Evolutionary conservation across 2,888 invertebrate genomes (phyloP).

Genomic region (Agrotis exclamationis): DNA sequence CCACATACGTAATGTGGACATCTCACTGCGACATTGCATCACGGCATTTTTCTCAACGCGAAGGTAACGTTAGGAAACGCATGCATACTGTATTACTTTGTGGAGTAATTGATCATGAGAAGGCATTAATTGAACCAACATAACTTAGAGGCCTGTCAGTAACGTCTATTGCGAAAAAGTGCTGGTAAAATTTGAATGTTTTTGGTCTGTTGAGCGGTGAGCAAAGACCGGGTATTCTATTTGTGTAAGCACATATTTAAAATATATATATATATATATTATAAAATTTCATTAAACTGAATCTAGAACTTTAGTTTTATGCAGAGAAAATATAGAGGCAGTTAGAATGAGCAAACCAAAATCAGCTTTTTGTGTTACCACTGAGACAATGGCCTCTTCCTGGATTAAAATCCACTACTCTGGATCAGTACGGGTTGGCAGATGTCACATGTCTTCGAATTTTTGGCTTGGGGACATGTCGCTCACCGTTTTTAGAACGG

Average conservation of each 20-base stretch:
- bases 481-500: neutral
- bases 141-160: slow-evolving; percentile 3
- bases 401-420: neutral
- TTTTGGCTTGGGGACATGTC: neutral
- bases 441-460: neutral
- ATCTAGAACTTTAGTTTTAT: neutral
- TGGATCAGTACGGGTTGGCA: neutral
- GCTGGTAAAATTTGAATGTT: neutral
- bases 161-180: slow-evolving; percentile 21
- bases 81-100: slow-evolving; percentile 54
- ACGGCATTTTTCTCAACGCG: slow-evolving; percentile 69
- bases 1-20: slow-evolving; percentile 82
- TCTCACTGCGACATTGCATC: slow-evolving; percentile 80
- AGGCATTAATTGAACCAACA: slow-evolving; percentile 33
- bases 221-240: too few relatives aligned
- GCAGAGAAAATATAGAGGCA: neutral
- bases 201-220: neutral
- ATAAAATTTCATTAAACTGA: too few relatives aligned
- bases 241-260: too few relatives aligned
- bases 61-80: slow-evolving; percentile 74
- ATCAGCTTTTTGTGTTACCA: neutral
- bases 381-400: too few relatives aligned
- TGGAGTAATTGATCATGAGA: slow-evolving; percentile 51
- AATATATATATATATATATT: too few relatives aligned
- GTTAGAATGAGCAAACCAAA: neutral